Percentiles rank a stretch among this genome's conserved stretches.
These are phyloP conservation scores for Mionectes macconnelli DNA, from an alignment of 2,113 vertebrate genomes.

Conservation along the genomic window DNA sequence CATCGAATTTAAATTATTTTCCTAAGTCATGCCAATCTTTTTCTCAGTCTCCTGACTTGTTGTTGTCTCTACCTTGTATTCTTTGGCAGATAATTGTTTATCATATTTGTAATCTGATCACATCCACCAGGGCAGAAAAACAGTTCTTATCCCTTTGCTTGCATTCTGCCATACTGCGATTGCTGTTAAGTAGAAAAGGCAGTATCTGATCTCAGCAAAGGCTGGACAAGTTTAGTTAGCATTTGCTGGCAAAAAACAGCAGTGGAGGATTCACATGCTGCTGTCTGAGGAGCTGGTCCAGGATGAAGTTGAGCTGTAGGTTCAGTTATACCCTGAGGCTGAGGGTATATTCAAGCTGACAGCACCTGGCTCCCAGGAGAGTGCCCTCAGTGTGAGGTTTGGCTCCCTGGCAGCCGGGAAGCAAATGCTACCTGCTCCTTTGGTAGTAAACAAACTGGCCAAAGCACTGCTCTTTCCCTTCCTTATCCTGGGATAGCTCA, in stretches of 20 bases:
- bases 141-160: constrained; percentile 21
- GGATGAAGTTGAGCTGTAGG: not conserved
- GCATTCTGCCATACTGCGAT: not conserved
- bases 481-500: rapidly evolving
- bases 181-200: not conserved
- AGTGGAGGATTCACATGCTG: not conserved
- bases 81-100: constrained; percentile 38
- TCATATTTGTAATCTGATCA: constrained; percentile 35
- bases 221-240: not conserved
- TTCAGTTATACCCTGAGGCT: not conserved
- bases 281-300: not conserved
- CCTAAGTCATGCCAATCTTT: not conserved
- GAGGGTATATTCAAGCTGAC: not conserved
- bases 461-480: not conserved
- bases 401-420: not conserved
- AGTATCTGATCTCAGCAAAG: not conserved
- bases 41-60: not conserved
- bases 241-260: not conserved
- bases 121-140: constrained; percentile 40
- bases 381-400: rapidly evolving
- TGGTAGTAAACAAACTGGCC: not conserved
- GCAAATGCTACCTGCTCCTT: not conserved
- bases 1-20: not conserved
- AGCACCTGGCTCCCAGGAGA: not conserved
- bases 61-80: constrained; percentile 12